Percentiles rank a stretch among this genome's conserved stretches.
Conservation (phyloP, 2,888 invertebrate genomes). For the Melieria crassipennis region DNA sequence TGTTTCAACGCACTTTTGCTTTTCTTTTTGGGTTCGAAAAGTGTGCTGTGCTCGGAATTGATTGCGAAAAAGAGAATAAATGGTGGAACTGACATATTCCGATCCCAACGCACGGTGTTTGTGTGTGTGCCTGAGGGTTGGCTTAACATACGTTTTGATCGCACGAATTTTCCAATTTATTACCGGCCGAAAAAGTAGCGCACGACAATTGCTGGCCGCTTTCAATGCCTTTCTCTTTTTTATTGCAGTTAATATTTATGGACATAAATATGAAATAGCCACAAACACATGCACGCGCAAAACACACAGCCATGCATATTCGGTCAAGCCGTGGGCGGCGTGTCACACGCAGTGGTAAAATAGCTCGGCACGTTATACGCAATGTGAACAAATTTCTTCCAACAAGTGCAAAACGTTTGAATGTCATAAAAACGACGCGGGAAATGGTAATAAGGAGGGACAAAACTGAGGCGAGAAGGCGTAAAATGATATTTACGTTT, state of each 20-base stretch:
- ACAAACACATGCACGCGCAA: conserved; percentile 17
- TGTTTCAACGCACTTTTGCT: too few species aligned
- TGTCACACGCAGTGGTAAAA: background rate
- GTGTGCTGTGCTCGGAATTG: conserved; percentile 1
- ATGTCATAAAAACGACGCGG: background rate
- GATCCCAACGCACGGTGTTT: too few species aligned
- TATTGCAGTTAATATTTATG: conserved; percentile 32
- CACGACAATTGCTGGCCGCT: too few species aligned
- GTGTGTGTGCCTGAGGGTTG: too few species aligned
- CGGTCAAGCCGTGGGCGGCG: background rate
- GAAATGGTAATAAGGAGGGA: background rate
- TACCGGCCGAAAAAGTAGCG: background rate
- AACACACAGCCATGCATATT: conserved; percentile 1
- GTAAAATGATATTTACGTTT: background rate
- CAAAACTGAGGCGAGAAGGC: background rate
- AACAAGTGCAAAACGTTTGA: background rate
- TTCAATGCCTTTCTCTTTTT: background rate
- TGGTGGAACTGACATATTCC: too few species aligned
- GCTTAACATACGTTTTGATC: conserved; percentile 1
- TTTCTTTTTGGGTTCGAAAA: background rate
- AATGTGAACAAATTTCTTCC: background rate
- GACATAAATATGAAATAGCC: conserved; percentile 36
- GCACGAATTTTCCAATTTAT: conserved; percentile 23
- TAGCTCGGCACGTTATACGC: background rate
- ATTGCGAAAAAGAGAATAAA: too few species aligned